A percentile compares a stretch with the other conserved stretches of the same genome.
Conservation (phyloP, 2,797 vertebrate genomes). For the Sebastes vulpes region DNA sequence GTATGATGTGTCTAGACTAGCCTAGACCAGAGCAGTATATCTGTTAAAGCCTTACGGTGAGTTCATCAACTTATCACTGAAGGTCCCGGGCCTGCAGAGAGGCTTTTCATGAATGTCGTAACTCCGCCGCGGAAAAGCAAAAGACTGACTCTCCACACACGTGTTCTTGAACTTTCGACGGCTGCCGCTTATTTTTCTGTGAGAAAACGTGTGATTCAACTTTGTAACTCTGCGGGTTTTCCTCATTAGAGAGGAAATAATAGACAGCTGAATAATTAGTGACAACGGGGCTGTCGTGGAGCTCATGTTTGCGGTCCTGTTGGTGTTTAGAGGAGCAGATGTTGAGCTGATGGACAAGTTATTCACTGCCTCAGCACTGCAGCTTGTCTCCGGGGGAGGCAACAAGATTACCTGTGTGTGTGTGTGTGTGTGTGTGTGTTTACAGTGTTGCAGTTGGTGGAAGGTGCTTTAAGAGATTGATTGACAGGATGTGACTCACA, state of each 20-base stretch:
- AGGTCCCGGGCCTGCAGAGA: slow-evolving; percentile 2
- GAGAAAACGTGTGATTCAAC: neutral
- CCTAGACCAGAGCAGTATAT: slow-evolving; percentile 24
- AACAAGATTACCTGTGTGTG: neutral
- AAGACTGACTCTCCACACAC: neutral
- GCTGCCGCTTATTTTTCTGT: slow-evolving; percentile 7
- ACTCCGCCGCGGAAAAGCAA: neutral
- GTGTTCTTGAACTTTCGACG: neutral
- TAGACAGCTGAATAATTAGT: slow-evolving; percentile 1
- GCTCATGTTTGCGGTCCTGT: neutral
- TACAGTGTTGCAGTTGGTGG: neutral
- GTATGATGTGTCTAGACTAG: slow-evolving; percentile 25
- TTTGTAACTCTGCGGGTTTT: neutral
- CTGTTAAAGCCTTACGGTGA: slow-evolving; percentile 54
- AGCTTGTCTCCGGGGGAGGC: neutral
- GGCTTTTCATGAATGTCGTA: slow-evolving; percentile 47
- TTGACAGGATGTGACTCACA: neutral
- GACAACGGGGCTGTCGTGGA: neutral
- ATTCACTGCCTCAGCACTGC: neutral
- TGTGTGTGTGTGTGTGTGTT: neutral
- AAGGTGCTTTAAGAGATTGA: neutral
- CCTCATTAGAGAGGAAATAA: neutral
- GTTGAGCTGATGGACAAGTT: neutral
- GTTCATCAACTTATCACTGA: slow-evolving; percentile 1
- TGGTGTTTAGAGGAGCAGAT: slow-evolving; percentile 5